phyloP scores from a whole-genome alignment of 2,113 vertebrate species.

The Alosa alosa region DNA sequence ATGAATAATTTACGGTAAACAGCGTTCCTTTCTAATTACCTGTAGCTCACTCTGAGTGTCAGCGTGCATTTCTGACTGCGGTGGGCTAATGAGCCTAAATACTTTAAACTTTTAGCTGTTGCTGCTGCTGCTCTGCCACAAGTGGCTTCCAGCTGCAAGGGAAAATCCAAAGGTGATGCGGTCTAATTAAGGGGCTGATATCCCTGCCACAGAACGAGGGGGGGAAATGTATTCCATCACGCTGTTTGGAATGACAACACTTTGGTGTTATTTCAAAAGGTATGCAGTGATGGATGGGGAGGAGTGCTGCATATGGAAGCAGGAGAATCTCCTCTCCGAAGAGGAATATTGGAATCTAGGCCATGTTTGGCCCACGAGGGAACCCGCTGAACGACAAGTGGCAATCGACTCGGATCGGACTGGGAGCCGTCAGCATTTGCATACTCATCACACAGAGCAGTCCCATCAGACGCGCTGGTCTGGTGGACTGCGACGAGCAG shows the following conservation, averaged over 20 bases:
- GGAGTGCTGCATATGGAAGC: constrained; percentile 48
- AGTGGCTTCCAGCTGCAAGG: constrained; percentile 58
- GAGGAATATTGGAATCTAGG: constrained; percentile 28
- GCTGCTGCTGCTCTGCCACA: constrained; percentile 35
- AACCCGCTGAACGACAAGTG: not conserved
- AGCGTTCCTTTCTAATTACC: constrained; percentile 57
- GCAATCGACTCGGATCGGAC: not conserved
- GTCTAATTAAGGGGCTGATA: constrained; percentile 57
- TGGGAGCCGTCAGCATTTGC: not conserved
- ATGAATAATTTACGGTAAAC: constrained; percentile 65
- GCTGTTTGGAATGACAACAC: constrained; percentile 54
- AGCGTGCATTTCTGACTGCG: constrained; percentile 47
- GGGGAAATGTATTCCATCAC: not conserved
- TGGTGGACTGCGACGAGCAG: not conserved
- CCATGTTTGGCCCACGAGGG: not conserved
- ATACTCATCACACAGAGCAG: not conserved
- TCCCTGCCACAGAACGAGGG: constrained; percentile 37
- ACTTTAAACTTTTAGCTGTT: constrained; percentile 52
- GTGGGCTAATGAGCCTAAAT: constrained; percentile 59
- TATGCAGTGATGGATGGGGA: constrained; percentile 53
- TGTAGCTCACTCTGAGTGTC: constrained; percentile 53
- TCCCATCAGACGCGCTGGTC: not conserved
- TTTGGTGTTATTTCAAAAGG: constrained; percentile 63
- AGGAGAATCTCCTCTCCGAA: constrained; percentile 21
- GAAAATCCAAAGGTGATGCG: constrained; percentile 43